Base-by-base conservation (phyloP, 2,797 vertebrate species). In the Acanthis flammea region DNA sequence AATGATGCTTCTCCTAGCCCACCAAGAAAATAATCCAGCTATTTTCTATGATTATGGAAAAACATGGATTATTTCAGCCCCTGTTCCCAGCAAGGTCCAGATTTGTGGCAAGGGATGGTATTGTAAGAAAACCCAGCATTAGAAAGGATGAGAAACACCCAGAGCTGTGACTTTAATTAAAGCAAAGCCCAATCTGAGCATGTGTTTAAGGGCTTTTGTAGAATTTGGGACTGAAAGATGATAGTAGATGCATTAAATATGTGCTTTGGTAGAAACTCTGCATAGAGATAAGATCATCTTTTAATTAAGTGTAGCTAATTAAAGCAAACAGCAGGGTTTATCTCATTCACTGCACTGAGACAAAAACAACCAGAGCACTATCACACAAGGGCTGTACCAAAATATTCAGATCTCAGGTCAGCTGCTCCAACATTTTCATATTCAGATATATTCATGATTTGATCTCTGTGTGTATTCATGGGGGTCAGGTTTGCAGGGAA, bases 231-330 rank as follows among this genome's bases (percentile, higher is more conserved):
- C 35, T 19, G 76, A 86, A 35, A 71, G 11, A 27, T 28, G 7
- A 51, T 14, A 14, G 30, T n/a, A 12, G 31, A 33, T 48, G 35
- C 35, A 77, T 77, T 83, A 83, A 94, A 58, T 57, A 72, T 28
- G 8, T 68, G 47, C 19, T 74, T 77, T 73, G 11, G 19, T 83
- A 67, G 28, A 74, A 89, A 86, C 8, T 37, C 53, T 73, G 63
- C 24, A 53, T 8, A 42, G 53, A 72, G 60, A 83, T 63, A 88
- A 86, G 35, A 80, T 87, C 39, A 3, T 72, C 9, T 65, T 93
- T 90, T 91, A 82, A 85, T 93, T 82, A 85, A 80, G 28, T 19
- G 50, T 44, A 65, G n/a, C 68, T 94, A 91, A 91, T 92, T 74
- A 80, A 87, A 87, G 15, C 53, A 82, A 86, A 95, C 35, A 79